Evolutionary conservation across 2,113 vertebrate species (phyloP).

Genomic region (Siniperca chuatsi): DNA sequence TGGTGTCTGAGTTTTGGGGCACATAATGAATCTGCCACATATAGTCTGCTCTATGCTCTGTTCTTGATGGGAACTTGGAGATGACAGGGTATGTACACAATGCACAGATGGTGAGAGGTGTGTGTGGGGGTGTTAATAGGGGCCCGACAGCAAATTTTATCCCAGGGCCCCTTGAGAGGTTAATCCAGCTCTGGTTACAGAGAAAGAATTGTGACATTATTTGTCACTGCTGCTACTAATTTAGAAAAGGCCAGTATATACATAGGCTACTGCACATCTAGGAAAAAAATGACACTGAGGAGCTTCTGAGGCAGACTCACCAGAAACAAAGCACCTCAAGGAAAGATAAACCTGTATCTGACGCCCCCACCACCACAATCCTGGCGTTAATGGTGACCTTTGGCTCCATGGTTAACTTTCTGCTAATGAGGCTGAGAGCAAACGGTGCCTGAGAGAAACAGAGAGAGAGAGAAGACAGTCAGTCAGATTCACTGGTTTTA

Average conservation of each 20-base stretch:
- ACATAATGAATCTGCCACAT: not conserved
- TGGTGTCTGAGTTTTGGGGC: not conserved
- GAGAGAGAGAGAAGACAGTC: constrained; percentile 37
- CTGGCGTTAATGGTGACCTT: constrained; percentile 89
- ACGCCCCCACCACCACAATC: constrained; percentile 95
- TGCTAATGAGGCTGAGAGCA: constrained; percentile 90
- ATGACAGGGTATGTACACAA: constrained; percentile 15
- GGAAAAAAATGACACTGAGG: not conserved
- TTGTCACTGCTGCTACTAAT: not conserved
- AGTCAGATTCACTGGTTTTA: not conserved
- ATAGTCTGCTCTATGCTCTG: not conserved
- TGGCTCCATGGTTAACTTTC: constrained; percentile 90
- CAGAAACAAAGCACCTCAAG: constrained; percentile 90
- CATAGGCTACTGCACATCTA: not conserved
- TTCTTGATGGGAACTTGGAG: constrained; percentile 24
- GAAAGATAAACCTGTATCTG: constrained; percentile 90
- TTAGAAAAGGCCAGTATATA: not conserved
- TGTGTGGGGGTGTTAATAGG: constrained; percentile 23
- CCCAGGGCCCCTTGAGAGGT: constrained; percentile 24
- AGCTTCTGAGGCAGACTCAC: constrained; percentile 79
- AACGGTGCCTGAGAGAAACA: constrained; percentile 82
- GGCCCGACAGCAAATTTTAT: constrained; percentile 12
- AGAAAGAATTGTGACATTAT: not conserved
- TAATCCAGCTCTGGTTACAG: not conserved
- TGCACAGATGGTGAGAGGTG: constrained; percentile 52